A percentile compares a stretch with the other conserved stretches of the same genome.
These are phyloP conservation scores for Solen grandis DNA, from an alignment of 1,140 invertebrate genomes.

Conservation along the genomic window DNA sequence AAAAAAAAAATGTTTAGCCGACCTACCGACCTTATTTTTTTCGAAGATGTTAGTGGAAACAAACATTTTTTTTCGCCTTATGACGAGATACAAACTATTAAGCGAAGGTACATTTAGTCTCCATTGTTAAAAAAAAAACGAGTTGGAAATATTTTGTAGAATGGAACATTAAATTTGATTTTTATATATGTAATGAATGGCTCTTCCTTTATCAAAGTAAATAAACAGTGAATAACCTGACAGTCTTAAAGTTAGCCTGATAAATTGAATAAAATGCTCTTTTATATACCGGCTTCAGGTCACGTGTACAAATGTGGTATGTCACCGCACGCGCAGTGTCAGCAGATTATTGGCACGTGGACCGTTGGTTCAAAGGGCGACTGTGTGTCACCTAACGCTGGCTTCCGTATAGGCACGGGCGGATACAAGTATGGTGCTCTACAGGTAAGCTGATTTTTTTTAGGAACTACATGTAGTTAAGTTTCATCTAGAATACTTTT, in stretches of 20 bases:
- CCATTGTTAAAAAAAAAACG: no score
- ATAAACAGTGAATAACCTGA: background rate
- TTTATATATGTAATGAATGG: background rate
- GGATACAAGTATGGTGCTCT: conserved; percentile 17
- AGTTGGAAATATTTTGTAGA: background rate
- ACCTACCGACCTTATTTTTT: no score
- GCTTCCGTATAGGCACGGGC: conserved; percentile 31
- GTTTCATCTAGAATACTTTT: background rate
- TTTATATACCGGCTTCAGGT: background rate
- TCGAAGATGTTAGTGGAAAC: no score
- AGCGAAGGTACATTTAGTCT: no score
- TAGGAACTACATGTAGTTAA: background rate
- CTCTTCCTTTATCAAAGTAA: background rate
- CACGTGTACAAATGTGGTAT: conserved; percentile 9
- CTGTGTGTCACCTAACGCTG: conserved; percentile 18
- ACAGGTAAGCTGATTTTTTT: conserved; percentile 5
- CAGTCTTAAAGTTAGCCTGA: background rate
- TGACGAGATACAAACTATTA: no score
- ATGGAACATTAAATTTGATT: conserved; percentile 5
- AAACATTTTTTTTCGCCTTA: no score
- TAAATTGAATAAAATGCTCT: background rate
- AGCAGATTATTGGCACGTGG: conserved; percentile 39
- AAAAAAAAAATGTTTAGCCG: no score
- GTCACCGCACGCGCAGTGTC: conserved; percentile 14
- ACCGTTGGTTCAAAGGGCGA: conserved; percentile 26